phyloP scores from a whole-genome alignment of 2,888 invertebrate genomes.

The Dione juno region DNA sequence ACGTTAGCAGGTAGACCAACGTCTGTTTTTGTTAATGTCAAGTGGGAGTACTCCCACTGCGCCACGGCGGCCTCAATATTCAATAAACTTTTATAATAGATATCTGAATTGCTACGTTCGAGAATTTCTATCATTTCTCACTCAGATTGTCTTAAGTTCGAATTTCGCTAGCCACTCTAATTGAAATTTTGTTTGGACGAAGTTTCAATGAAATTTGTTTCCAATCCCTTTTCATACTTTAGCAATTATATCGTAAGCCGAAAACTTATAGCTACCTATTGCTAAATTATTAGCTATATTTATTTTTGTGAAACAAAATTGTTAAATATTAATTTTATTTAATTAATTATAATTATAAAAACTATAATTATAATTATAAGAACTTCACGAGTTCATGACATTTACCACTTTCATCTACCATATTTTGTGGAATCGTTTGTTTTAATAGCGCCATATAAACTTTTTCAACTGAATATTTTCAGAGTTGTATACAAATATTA shows the following conservation, averaged over 20 bases:
- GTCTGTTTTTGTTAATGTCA: too few species aligned
- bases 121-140: conserved; percentile 1
- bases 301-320: background rate
- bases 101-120: background rate
- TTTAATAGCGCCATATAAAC: too few species aligned
- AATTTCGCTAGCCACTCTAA: conserved; percentile 29
- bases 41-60: too few species aligned
- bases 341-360: background rate
- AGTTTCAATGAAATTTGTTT: conserved; percentile 19
- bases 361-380: background rate
- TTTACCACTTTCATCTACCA: too few species aligned
- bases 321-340: background rate
- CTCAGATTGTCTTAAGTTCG: conserved; percentile 35
- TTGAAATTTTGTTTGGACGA: conserved; percentile 33
- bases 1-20: too few species aligned
- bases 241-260: background rate
- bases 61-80: background rate
- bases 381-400: too few species aligned
- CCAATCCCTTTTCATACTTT: conserved; percentile 2
- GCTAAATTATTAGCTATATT: background rate
- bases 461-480: too few species aligned
- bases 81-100: background rate
- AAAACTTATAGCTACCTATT: too few species aligned
- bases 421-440: too few species aligned
- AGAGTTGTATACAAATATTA: too few species aligned